Percentiles rank a stretch among this genome's conserved stretches.
Conservation (phyloP, 1,140 invertebrate species). For the Lysiphlebus fabarum region DNA sequence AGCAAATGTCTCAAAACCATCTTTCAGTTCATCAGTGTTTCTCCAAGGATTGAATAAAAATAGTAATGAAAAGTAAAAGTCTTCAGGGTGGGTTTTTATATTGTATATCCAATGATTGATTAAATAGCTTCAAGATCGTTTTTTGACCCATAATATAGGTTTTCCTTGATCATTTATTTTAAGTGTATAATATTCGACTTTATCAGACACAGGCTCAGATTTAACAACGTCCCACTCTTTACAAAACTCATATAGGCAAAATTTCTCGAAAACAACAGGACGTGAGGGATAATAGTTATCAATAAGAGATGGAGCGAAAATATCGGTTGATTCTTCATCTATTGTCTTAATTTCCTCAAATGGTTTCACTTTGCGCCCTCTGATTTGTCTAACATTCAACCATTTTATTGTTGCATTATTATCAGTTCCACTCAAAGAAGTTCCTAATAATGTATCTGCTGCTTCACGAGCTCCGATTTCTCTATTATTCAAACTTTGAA, state of each 20-base stretch:
- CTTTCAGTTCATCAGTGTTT: conserved; percentile 5
- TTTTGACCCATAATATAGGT: conserved; percentile 27
- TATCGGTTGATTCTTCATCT: conserved; percentile 23
- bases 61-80: conserved; percentile 32
- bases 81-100: conserved; percentile 31
- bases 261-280: not conserved
- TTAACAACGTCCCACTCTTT: conserved; percentile 20
- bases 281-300: conserved; percentile 22
- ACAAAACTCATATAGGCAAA: conserved; percentile 3
- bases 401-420: conserved; percentile 29
- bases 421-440: conserved; percentile 31
- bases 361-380: conserved; percentile 26
- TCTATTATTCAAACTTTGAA: conserved; percentile 26
- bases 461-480: conserved; percentile 30
- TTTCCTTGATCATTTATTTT: not conserved
- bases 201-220: conserved; percentile 19
- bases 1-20: conserved; percentile 1
- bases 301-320: conserved; percentile 23
- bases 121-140: conserved; percentile 29
- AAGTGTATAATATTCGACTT: conserved; percentile 24
- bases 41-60: conserved; percentile 11
- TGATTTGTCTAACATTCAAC: conserved; percentile 29
- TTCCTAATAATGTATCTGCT: conserved; percentile 26
- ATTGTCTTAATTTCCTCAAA: conserved; percentile 23
- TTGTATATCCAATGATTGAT: conserved; percentile 34